Evolutionary conservation across 2,888 invertebrate genomes (phyloP).

Genomic region (Phymatocera aterrima): DNA sequence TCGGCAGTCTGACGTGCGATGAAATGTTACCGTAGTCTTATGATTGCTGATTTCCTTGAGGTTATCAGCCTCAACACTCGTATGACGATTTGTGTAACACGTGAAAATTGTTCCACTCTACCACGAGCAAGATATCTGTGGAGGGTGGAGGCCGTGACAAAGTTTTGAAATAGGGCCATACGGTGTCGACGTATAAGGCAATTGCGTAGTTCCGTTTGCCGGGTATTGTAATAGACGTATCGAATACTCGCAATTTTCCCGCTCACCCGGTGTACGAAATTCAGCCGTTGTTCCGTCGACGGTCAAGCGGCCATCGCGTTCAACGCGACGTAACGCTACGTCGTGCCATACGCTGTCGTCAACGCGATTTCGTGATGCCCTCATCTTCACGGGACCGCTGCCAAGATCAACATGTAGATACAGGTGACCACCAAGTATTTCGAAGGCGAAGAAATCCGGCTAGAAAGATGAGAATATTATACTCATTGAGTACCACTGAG

Average conservation of each 20-base stretch:
- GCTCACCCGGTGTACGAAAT: conserved; percentile 88
- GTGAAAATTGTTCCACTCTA: too few species aligned
- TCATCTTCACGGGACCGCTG: conserved; percentile 90
- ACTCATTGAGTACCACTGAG: background rate
- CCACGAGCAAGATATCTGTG: too few species aligned
- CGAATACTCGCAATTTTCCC: conserved; percentile 47
- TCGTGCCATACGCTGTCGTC: conserved; percentile 97
- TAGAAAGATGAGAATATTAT: conserved; percentile 68
- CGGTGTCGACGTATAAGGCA: background rate
- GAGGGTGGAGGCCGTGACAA: too few species aligned
- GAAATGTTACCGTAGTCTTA: too few species aligned
- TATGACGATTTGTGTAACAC: too few species aligned
- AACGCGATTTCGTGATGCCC: conserved; percentile 88
- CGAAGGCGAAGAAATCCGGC: conserved; percentile 95
- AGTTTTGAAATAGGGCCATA: too few species aligned
- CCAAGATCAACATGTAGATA: conserved; percentile 95
- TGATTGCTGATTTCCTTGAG: too few species aligned
- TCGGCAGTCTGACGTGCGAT: too few species aligned
- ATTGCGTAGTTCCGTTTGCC: background rate
- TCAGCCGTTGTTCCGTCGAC: conserved; percentile 93
- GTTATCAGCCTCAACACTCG: too few species aligned
- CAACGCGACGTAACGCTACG: conserved; percentile 88
- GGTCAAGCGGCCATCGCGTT: conserved; percentile 90
- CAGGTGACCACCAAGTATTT: conserved; percentile 94
- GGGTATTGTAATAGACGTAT: background rate